Percentiles rank a stretch among this genome's conserved stretches.
phyloP scores from a whole-genome alignment of 2,113 vertebrate species.

The Galemys pyrenaicus region DNA sequence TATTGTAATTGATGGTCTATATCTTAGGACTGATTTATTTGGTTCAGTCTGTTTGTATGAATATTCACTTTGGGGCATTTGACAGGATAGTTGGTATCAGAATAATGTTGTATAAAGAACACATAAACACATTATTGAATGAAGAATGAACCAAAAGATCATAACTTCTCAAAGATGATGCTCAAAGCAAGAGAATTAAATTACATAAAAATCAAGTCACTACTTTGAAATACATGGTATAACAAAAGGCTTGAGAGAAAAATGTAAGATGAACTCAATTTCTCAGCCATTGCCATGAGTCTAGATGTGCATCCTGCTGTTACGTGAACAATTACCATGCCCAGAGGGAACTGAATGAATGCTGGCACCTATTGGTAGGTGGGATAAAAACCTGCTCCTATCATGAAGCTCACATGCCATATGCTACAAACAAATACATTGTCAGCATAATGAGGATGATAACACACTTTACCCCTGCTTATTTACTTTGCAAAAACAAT shows the following conservation, averaged over 20 bases:
- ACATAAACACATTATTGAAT: constrained; percentile 69
- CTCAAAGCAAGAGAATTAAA: constrained; percentile 67
- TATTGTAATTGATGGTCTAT: constrained; percentile 47
- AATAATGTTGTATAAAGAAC: constrained; percentile 67
- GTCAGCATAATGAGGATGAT: constrained; percentile 37
- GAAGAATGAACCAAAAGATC: constrained; percentile 64
- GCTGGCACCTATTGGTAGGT: constrained; percentile 60
- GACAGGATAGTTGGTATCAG: constrained; percentile 62
- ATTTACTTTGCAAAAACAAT: constrained; percentile 68
- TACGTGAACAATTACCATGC: constrained; percentile 31
- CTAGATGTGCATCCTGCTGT: constrained; percentile 49
- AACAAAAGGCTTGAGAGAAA: constrained; percentile 66
- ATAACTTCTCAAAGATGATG: constrained; percentile 69
- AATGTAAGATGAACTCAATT: constrained; percentile 53
- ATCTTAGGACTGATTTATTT: constrained; percentile 67
- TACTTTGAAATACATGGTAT: constrained; percentile 30
- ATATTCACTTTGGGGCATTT: constrained; percentile 57
- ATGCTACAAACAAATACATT: constrained; percentile 61
- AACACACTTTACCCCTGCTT: constrained; percentile 17
- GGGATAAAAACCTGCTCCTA: constrained; percentile 46
- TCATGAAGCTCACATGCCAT: constrained; percentile 47
- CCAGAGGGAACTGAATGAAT: constrained; percentile 60
- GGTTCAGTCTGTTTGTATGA: constrained; percentile 4
- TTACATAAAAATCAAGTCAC: constrained; percentile 72
- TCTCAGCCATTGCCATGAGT: constrained; percentile 48